These are phyloP conservation scores for Calyptomena viridis DNA, from an alignment of 2,113 vertebrate species.

Conservation along the genomic window DNA sequence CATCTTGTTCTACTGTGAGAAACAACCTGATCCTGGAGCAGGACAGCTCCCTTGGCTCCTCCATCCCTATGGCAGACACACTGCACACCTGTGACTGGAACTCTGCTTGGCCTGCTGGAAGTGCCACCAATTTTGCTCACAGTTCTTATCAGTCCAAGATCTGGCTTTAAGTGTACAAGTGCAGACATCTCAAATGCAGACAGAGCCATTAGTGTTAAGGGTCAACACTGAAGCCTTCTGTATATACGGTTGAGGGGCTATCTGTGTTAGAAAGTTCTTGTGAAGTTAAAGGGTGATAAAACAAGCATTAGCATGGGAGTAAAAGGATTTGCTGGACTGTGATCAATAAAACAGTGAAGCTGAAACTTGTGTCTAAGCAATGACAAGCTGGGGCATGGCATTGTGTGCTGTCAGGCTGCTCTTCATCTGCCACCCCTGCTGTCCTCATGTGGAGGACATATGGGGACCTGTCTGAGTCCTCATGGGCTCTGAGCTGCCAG, in stretches of 20 bases:
- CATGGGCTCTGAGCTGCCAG: background rate
- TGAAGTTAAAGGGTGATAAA: background rate
- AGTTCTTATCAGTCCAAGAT: background rate
- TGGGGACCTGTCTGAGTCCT: background rate
- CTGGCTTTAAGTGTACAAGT: background rate
- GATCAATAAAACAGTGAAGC: background rate
- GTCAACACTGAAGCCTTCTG: background rate
- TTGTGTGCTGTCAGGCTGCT: background rate
- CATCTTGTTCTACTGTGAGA: background rate
- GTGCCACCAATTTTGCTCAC: background rate
- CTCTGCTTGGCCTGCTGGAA: background rate
- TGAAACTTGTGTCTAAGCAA: background rate
- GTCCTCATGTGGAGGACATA: rapidly evolving
- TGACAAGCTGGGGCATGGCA: background rate
- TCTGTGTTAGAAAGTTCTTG: background rate
- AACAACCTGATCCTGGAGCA: background rate
- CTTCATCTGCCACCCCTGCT: background rate
- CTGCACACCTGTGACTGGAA: background rate
- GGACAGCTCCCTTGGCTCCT: background rate
- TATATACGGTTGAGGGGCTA: background rate
- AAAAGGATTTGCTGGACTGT: background rate
- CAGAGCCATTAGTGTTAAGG: constrained; percentile 18
- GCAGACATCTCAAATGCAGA: background rate
- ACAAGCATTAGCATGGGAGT: background rate
- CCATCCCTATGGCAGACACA: background rate